Conservation (phyloP, 2,888 invertebrate genomes). For the Limnephilus lunatus region DNA sequence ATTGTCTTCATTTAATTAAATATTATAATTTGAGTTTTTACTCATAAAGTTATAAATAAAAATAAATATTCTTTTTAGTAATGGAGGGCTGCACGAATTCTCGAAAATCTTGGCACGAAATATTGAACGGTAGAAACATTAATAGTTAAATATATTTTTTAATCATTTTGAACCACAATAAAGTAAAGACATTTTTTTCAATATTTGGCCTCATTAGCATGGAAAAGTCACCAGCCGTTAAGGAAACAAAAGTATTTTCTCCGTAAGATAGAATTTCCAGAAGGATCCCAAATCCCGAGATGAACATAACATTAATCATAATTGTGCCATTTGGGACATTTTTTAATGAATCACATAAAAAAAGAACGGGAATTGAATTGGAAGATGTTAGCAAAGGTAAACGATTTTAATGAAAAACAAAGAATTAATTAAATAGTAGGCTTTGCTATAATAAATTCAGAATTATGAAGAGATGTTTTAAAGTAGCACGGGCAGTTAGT, state of each 20-base stretch:
- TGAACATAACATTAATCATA: not conserved
- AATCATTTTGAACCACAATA: not conserved
- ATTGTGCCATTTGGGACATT: not conserved
- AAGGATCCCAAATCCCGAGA: not conserved
- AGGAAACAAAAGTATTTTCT: not conserved
- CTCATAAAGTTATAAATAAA: too few relatives aligned
- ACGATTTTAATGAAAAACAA: not conserved
- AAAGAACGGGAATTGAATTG: not conserved
- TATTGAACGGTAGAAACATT: not conserved
- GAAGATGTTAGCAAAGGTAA: not conserved
- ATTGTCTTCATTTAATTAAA: too few relatives aligned
- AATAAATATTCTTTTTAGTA: not conserved
- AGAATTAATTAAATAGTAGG: not conserved
- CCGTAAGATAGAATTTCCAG: not conserved
- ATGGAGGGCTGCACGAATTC: too few relatives aligned
- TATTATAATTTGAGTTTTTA: too few relatives aligned
- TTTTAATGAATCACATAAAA: not conserved
- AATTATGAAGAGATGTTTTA: too few relatives aligned
- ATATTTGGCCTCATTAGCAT: not conserved
- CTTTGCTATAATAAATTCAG: not conserved
- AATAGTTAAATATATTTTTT: not conserved
- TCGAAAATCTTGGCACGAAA: not conserved
- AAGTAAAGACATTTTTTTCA: not conserved
- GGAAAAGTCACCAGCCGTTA: not conserved
- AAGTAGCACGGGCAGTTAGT: not conserved